These are phyloP conservation scores for Cromileptes altivelis DNA, from an alignment of 2,113 vertebrate genomes.

Conservation along the genomic window DNA sequence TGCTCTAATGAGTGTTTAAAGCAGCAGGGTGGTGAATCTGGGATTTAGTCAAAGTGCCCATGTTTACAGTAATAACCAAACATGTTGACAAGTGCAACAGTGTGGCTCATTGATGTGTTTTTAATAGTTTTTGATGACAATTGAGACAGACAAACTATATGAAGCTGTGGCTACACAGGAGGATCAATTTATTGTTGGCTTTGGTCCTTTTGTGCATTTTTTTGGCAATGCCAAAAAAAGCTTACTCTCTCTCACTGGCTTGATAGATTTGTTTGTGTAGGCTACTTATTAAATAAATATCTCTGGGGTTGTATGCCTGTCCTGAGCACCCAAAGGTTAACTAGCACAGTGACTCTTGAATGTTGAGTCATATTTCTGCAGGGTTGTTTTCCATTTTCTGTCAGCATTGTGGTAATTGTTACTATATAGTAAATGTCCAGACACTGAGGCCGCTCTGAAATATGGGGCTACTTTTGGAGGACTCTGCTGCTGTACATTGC, in stretches of 20 bases:
- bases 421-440: conserved; percentile 24
- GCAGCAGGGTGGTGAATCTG: background rate
- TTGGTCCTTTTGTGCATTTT: background rate
- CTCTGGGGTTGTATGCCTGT: background rate
- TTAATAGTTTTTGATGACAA: background rate
- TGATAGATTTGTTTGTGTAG: background rate
- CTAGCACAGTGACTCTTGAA: background rate
- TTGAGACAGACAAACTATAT: background rate
- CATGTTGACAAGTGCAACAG: background rate
- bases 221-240: too few relatives aligned
- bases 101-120: background rate
- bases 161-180: background rate
- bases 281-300: background rate
- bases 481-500: conserved; percentile 28
- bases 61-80: background rate
- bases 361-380: background rate
- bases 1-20: background rate
- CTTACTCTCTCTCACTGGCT: background rate
- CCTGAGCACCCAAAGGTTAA: background rate
- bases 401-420: conserved; percentile 31
- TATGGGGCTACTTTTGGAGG: conserved; percentile 29
- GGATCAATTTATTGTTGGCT: background rate
- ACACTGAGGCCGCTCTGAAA: conserved; percentile 38
- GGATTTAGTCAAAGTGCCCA: background rate
- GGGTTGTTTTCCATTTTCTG: conserved; percentile 23